Evolutionary conservation across 53 echinoderm and acorn worm genomes (phyloP).

Genomic region (Paelopatides confundens): DNA sequence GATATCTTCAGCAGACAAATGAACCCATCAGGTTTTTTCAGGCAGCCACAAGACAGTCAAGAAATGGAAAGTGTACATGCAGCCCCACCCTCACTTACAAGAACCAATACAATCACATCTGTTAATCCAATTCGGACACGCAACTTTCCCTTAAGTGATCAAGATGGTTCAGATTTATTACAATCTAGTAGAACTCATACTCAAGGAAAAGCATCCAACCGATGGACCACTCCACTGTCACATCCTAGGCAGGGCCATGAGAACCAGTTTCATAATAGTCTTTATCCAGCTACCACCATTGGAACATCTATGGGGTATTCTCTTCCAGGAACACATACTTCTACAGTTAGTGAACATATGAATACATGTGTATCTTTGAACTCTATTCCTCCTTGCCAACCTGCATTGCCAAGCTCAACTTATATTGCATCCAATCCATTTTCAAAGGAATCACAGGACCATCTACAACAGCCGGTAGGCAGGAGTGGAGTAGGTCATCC

Average conservation of each 20-base stretch:
- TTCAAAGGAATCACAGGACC: neutral
- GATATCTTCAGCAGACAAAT: constrained; percentile 26
- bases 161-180: neutral
- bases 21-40: neutral
- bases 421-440: neutral
- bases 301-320: neutral
- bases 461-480: neutral
- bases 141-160: neutral
- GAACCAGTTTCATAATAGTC: neutral
- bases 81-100: neutral
- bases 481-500: neutral
- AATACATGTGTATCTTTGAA: neutral
- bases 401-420: neutral
- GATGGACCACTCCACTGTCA: neutral
- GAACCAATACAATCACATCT: neutral
- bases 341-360: neutral
- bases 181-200: neutral
- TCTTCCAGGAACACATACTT: neutral
- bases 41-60: neutral
- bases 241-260: neutral
- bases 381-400: neutral
- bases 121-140: neutral
- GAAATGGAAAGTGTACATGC: neutral
- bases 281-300: neutral
- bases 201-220: neutral